These are phyloP conservation scores for Jaculus jaculus DNA, from an alignment of 2,113 vertebrate species.

Conservation along the genomic window DNA sequence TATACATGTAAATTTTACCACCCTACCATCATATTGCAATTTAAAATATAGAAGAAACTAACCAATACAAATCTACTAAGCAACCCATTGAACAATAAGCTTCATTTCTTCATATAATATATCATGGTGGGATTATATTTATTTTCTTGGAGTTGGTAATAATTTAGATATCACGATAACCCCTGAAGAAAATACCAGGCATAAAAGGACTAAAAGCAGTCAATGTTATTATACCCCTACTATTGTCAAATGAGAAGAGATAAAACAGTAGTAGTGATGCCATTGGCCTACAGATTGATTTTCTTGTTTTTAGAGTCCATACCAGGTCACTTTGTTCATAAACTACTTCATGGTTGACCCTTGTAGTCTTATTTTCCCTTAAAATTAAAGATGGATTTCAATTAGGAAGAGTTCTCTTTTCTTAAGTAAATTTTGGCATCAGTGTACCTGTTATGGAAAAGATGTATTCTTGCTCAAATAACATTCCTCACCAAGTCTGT, in stretches of 20 bases:
- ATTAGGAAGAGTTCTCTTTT: background rate
- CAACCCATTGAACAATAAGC: background rate
- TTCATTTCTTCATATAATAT: background rate
- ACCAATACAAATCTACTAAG: constrained; percentile 3
- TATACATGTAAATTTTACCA: background rate
- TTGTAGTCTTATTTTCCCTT: constrained; percentile 6
- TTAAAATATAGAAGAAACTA: background rate
- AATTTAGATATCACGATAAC: background rate
- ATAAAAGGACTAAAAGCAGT: background rate
- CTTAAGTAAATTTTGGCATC: background rate
- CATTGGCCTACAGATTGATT: background rate
- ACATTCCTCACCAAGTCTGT: background rate
- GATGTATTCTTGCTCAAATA: background rate
- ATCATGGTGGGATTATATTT: background rate
- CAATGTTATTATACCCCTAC: constrained; percentile 20
- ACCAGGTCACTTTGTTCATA: background rate
- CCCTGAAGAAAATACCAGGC: constrained; percentile 12
- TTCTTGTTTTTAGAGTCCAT: background rate
- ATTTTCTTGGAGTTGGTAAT: constrained; percentile 12
- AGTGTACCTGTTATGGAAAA: background rate
- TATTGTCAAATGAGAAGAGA: constrained; percentile 38
- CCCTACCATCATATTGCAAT: background rate
- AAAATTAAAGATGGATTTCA: constrained; percentile 21
- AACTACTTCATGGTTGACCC: background rate
- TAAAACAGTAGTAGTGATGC: background rate